Base-by-base conservation (phyloP, 1,140 invertebrate species). In the Papilio glaucus region DNA sequence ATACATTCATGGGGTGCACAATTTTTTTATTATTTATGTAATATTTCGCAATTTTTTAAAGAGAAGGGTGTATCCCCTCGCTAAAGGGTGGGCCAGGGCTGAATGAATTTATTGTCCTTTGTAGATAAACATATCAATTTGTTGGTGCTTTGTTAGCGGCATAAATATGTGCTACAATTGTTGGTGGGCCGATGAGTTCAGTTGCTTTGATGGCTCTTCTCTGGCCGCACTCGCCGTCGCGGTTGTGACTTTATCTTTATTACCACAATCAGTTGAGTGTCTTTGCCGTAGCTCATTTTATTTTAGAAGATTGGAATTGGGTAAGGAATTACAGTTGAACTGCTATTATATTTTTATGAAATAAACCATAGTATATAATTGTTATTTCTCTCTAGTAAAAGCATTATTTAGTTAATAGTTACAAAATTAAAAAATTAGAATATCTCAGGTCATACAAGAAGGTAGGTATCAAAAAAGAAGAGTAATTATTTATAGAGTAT, bases 61-160 rank as follows among this genome's bases (percentile, higher is more conserved):
- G 76, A 83, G 85, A 91, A 90, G 90, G 90, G 90, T 90, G 87
- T 85, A 78, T 85, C 90, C 90, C 89, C 79, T 84, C 74, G 75
- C 79, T 89, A 92, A 92, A 92, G 90, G 90, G 89, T 92, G 89
- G 87, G 89, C 85, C 76, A 72, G 80, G 65, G 67, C 68, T 85
- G 85, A 90, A 89, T 89, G 88, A 92, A 85, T 92, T 92, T 92
- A 90, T 92, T 86, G 88, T 87, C 79, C 85, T 87, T 86, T 90
- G 89, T 91, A 92, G 90, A 92, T 92, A 92, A 92, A 92, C 90
- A 92, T 91, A 92, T 92, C 89, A 92, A 91, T 92, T 92, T 92
- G 89, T 92, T 91, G 79, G 86, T 90, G 86, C 86, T 91, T 92
- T 91, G 90, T 92, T 86, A 85, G 81, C 75, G 80, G 74, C 80